Evolutionary conservation across 2,797 vertebrate genomes (phyloP).

Genomic region (Hippoglossus hippoglossus): DNA sequence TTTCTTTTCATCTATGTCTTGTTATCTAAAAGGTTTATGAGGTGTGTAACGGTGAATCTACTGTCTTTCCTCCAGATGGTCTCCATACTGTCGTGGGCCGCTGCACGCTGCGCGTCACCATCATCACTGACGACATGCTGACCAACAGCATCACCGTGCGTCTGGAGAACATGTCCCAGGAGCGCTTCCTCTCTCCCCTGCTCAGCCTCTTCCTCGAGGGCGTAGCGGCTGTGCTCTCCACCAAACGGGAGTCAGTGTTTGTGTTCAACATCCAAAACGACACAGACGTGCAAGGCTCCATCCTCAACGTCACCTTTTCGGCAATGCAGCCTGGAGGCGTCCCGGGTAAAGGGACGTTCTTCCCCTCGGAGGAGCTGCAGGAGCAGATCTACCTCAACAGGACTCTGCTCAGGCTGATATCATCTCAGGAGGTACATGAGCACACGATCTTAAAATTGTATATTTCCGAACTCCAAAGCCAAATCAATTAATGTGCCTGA

Average conservation of each 20-base stretch:
- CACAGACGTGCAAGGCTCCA: constrained; percentile 92
- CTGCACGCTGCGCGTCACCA: constrained; percentile 93
- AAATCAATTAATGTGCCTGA: not conserved
- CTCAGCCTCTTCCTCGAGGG: constrained; percentile 93
- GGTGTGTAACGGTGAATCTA: not conserved
- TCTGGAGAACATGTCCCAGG: constrained; percentile 99
- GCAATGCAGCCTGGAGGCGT: constrained; percentile 90
- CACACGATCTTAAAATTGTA: not conserved
- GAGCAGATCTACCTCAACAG: constrained; percentile 98
- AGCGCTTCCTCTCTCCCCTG: constrained; percentile 94
- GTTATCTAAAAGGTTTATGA: not conserved
- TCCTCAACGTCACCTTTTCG: constrained; percentile 96
- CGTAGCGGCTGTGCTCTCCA: constrained; percentile 94
- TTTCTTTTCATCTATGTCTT: not conserved
- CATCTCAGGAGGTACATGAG: constrained; percentile 86
- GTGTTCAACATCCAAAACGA: constrained; percentile 98
- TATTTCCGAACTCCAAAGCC: not conserved
- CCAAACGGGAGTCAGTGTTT: constrained; percentile 90
- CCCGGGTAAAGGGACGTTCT: constrained; percentile 85
- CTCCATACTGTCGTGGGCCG: constrained; percentile 86
- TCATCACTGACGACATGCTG: constrained; percentile 98
- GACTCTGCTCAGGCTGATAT: constrained; percentile 90
- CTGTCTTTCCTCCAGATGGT: constrained; percentile 83
- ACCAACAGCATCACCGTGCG: constrained; percentile 98
- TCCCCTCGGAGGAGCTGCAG: constrained; percentile 95